Conservation (phyloP, 1,140 invertebrate genomes). For the Ceratitis capitata region DNA sequence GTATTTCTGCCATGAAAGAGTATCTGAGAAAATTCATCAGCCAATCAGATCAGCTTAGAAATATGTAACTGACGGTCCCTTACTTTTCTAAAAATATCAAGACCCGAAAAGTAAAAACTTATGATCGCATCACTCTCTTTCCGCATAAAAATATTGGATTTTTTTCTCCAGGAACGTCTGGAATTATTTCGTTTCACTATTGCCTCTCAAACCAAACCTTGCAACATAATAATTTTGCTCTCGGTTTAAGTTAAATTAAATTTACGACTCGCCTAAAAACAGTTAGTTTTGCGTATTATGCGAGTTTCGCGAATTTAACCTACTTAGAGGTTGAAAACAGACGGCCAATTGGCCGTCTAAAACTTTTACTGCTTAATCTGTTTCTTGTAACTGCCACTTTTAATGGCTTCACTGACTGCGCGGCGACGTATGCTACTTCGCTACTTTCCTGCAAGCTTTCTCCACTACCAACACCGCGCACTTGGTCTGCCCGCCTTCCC, state of each 20-base stretch:
- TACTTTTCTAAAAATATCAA: too few species aligned
- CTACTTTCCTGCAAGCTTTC: background rate
- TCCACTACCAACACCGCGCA: background rate
- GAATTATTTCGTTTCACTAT: too few species aligned
- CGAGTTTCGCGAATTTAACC: background rate
- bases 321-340: background rate
- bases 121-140: too few species aligned
- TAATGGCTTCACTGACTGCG: conserved; percentile 32
- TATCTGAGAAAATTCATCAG: too few species aligned
- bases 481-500: background rate
- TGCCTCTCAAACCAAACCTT: too few species aligned
- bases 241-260: background rate
- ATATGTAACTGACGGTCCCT: too few species aligned
- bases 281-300: background rate
- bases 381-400: conserved; percentile 37
- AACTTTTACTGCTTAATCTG: conserved; percentile 37
- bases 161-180: too few species aligned
- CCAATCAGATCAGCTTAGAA: too few species aligned
- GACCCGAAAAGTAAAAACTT: too few species aligned
- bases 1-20: too few species aligned
- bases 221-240: background rate
- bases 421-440: background rate
- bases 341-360: conserved; percentile 31
- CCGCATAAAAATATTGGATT: too few species aligned
- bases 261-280: background rate